Evolutionary conservation across 2,113 vertebrate genomes (phyloP).

Genomic region (Martes martes): DNA sequence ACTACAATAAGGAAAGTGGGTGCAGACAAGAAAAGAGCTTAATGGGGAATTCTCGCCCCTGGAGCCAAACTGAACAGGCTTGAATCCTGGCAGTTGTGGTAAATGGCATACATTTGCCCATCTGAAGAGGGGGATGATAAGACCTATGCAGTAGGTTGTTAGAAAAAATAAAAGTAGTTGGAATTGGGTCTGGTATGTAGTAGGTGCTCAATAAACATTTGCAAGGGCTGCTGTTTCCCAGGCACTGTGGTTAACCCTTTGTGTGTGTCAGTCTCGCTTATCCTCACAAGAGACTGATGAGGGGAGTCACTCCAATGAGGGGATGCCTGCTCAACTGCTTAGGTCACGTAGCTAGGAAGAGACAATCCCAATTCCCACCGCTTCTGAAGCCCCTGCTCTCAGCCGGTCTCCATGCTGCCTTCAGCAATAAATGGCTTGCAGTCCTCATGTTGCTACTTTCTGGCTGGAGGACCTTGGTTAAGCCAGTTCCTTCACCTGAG

Average conservation of each 20-base stretch:
- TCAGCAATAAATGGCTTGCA: neutral
- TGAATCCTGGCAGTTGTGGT: neutral
- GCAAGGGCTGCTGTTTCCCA: neutral
- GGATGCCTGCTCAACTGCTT: neutral
- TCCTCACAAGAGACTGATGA: neutral
- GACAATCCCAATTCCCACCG: neutral
- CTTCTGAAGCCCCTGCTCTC: neutral
- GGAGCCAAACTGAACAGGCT: neutral
- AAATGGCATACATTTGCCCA: neutral
- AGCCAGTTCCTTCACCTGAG: neutral
- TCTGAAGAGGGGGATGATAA: neutral
- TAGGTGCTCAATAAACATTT: neutral
- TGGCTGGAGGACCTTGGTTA: neutral
- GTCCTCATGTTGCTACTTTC: neutral
- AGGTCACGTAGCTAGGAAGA: neutral
- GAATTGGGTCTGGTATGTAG: neutral
- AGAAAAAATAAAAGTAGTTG: neutral
- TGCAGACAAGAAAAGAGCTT: neutral
- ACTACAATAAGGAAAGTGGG: neutral
- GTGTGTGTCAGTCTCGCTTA: neutral
- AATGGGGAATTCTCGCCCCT: neutral
- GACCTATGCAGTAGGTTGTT: neutral
- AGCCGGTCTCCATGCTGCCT: neutral
- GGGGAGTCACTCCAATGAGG: fast-evolving
- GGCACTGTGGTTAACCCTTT: neutral